Conservation (phyloP, 92 coral and sea anemone species). For the Epizoanthus illoricatus region DNA sequence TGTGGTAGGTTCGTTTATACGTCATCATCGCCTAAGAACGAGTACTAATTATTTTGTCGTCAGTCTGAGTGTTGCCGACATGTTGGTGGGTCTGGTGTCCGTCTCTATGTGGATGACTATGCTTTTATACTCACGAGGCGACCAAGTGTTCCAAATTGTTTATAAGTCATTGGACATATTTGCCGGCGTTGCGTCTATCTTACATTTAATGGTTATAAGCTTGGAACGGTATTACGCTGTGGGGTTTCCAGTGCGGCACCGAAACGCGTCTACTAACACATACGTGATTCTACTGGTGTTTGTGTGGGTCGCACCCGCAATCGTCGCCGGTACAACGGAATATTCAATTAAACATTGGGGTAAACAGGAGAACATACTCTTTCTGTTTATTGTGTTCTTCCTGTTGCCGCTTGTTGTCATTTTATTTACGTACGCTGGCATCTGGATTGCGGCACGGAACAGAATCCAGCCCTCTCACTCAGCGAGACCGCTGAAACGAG, state of each 20-base stretch:
- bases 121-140: constrained; percentile 46
- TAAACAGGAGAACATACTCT: constrained; percentile 59
- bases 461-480: constrained; percentile 68
- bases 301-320: constrained; percentile 82
- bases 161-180: constrained; percentile 65
- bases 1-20: constrained; percentile 80
- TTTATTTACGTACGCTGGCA: constrained; percentile 72
- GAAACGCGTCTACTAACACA: constrained; percentile 65
- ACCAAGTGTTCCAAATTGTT: constrained; percentile 23
- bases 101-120: constrained; percentile 78
- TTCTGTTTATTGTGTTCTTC: constrained; percentile 68
- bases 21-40: constrained; percentile 77
- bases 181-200: constrained; percentile 74
- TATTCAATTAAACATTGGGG: constrained; percentile 37
- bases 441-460: constrained; percentile 68
- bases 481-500: constrained; percentile 70
- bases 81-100: constrained; percentile 70
- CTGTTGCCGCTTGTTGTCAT: constrained; percentile 74
- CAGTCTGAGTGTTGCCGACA: constrained; percentile 76
- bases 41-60: constrained; percentile 83
- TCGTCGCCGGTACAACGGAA: constrained; percentile 50
- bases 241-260: constrained; percentile 78
- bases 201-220: constrained; percentile 82
- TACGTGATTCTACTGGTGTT: constrained; percentile 56
- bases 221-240: constrained; percentile 82